phyloP scores from a whole-genome alignment of 2,797 vertebrate genomes.

The Amblyopsis hoosieri region DNA sequence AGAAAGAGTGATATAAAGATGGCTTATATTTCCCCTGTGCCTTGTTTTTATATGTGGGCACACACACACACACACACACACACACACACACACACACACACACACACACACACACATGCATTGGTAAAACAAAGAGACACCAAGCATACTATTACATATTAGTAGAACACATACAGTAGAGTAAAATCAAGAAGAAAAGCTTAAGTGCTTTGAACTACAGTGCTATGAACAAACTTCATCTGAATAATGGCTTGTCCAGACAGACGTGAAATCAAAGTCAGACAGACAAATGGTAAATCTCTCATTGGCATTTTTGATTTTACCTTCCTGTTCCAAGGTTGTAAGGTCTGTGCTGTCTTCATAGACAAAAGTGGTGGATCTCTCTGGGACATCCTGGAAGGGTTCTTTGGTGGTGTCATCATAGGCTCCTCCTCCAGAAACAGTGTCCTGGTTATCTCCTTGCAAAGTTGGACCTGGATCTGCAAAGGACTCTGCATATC shows the following conservation, averaged over 20 bases:
- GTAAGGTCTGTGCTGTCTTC: slow-evolving; percentile 80
- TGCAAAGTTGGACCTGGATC: slow-evolving; percentile 78
- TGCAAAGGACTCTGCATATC: slow-evolving; percentile 71
- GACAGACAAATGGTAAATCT: not conserved
- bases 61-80: not conserved
- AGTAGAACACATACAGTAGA: slow-evolving; percentile 90
- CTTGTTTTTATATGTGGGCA: no score
- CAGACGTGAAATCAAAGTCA: not conserved
- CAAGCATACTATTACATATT: slow-evolving; percentile 74
- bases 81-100: not conserved
- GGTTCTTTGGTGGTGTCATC: slow-evolving; percentile 78
- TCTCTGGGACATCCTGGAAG: slow-evolving; percentile 56
- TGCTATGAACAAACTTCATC: not conserved
- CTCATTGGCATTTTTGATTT: not conserved
- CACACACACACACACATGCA: slow-evolving; percentile 12
- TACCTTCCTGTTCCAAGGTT: slow-evolving; percentile 79
- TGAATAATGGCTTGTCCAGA: not conserved
- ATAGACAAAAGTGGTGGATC: slow-evolving; percentile 68
- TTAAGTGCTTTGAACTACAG: not conserved
- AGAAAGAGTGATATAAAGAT: no score
- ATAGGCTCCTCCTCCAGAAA: slow-evolving; percentile 83
- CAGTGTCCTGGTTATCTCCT: slow-evolving; percentile 86
- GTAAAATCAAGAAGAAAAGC: not conserved
- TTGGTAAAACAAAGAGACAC: not conserved
- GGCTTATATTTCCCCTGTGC: no score